Evolutionary conservation across 1,140 invertebrate genomes (phyloP).

Genomic region (Heliconius congener): DNA sequence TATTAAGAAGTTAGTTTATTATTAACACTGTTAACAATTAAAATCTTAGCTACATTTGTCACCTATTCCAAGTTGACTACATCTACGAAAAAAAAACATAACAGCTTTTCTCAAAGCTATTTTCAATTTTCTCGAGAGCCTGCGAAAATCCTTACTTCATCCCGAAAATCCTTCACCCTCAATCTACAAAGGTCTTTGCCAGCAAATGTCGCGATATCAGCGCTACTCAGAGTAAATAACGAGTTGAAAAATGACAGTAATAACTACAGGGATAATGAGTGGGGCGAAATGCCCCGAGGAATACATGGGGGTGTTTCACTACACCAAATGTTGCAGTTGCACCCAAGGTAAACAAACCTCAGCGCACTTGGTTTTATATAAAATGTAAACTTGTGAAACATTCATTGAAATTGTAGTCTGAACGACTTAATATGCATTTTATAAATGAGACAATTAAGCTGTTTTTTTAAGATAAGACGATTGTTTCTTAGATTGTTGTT

Average conservation of each 20-base stretch:
- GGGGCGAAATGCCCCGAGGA: conserved; percentile 74
- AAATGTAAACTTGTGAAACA: conserved; percentile 14
- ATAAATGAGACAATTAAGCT: background rate
- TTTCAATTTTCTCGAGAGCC: conserved; percentile 72
- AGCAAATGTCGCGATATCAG: conserved; percentile 78
- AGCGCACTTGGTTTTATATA: conserved; percentile 17
- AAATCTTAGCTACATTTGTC: too few species aligned
- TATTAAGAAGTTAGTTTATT: too few species aligned
- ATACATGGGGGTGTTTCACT: conserved; percentile 63
- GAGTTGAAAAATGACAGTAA: conserved; percentile 81
- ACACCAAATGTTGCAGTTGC: conserved; percentile 72
- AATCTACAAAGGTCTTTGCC: conserved; percentile 67
- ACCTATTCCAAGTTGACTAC: too few species aligned
- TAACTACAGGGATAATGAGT: conserved; percentile 80
- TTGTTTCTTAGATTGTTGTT: too few species aligned
- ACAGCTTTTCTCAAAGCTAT: conserved; percentile 38
- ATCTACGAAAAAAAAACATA: background rate
- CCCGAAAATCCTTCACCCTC: conserved; percentile 66
- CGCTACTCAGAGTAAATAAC: conserved; percentile 78
- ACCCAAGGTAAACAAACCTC: conserved; percentile 62
- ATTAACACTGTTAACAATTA: too few species aligned
- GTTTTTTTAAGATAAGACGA: too few species aligned
- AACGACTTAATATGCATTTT: background rate
- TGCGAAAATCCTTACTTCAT: conserved; percentile 60
- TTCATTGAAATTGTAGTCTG: background rate